Base-by-base conservation (phyloP, 2,888 invertebrate genomes). In the Mimas tiliae region DNA sequence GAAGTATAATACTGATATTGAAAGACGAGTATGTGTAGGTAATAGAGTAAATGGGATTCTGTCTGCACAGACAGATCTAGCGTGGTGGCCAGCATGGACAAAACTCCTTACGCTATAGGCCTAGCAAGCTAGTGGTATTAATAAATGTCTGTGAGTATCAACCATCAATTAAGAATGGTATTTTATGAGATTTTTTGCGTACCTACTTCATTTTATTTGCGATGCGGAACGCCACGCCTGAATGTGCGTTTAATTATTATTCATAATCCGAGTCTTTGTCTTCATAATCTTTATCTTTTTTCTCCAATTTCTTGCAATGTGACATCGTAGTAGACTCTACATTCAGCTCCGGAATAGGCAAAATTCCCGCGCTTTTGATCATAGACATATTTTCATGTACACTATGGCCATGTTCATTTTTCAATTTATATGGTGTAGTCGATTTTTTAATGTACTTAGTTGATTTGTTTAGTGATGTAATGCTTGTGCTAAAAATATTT, bases 271-370 rank as follows among this genome's bases (percentile, higher is more conserved):
- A 50, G 55, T 62, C 62, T 6, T 62, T 12, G 38, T 27, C 21
- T 7, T 66, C 19, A 62, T 34, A 19, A 16, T 63, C n/a, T 52
- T 48, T 12, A 64, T 65, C 1, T 52, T n/a, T 65, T 48, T 19
- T 38, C 2, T 12, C 11, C 9, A 62, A 50, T 48, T 38, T 67
- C 38, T 65, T 66, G 19, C 67, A 68, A 48, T 16, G 19, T 0
- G 68, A 65, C 63, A 53, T n/a, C 21, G 65, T 67, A 16, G 66
- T 62, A 8, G 42, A 21, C 38, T 45, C 50, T 8, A 21, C 16
- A 33, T 58, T 42, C 19, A 16, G 16, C 53, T 21, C 19, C 58
- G 47, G 27, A 21, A 45, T 34, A n/a, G 9, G 0, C 21, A 14
- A 48, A 1, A 34, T 11, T 63, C 47, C 48, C 47, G 47, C 64